These are phyloP conservation scores for Drosophila kuntzei DNA, from an alignment of 2,888 invertebrate species.

Conservation along the genomic window DNA sequence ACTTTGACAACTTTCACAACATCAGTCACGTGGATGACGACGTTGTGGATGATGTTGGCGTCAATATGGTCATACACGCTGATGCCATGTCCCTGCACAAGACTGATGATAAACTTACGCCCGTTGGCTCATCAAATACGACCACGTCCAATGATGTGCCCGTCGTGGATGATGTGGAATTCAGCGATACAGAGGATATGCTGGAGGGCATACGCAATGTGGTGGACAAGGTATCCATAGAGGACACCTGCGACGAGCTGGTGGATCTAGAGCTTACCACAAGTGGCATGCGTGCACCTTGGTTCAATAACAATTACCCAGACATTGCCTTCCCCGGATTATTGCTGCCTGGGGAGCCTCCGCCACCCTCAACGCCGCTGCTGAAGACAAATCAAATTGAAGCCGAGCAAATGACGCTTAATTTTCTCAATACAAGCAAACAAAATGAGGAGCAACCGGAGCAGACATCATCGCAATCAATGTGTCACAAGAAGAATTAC, in stretches of 20 bases:
- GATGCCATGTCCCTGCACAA: conserved; percentile 53
- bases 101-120: conserved; percentile 44
- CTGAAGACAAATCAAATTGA: conserved; percentile 27
- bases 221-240: conserved; percentile 87
- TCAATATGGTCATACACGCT: conserved; percentile 69
- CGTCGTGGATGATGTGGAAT: conserved; percentile 87
- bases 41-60: conserved; percentile 59
- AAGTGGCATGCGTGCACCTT: conserved; percentile 74
- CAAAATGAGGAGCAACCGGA: conserved; percentile 1
- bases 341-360: conserved; percentile 68
- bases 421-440: conserved; percentile 45
- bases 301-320: conserved; percentile 80
- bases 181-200: conserved; percentile 94
- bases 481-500: conserved; percentile 45
- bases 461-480: conserved; percentile 15
- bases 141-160: conserved; percentile 38
- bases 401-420: conserved; percentile 46
- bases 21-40: conserved; percentile 62
- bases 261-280: conserved; percentile 81
- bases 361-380: conserved; percentile 35
- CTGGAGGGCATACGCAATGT: conserved; percentile 94
- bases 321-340: conserved; percentile 73
- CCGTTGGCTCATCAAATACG: conserved; percentile 39
- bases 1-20: conserved; percentile 81
- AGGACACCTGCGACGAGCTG: conserved; percentile 84